Conservation (phyloP, 2,113 vertebrate genomes). For the Pelobates fuscus region DNA sequence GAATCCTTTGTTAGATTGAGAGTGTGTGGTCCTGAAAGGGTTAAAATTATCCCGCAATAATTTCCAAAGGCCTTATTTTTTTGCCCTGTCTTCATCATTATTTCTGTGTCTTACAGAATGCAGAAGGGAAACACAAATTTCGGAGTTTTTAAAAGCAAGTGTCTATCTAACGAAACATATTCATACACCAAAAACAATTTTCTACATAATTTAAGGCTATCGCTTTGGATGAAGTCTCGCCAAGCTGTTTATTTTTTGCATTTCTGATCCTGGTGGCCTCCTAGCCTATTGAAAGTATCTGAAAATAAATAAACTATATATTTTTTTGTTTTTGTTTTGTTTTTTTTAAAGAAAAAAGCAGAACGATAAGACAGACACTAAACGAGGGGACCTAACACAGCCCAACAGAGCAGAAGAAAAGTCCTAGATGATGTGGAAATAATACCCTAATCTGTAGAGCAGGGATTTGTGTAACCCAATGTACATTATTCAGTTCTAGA, state of each 20-base stretch:
- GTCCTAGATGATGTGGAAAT: slow-evolving; percentile 38
- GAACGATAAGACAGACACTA: background rate
- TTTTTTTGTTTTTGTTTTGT: no score
- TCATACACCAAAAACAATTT: slow-evolving; percentile 44
- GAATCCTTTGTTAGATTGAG: no score
- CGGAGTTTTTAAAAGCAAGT: slow-evolving; percentile 22
- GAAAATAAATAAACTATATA: slow-evolving; percentile 19
- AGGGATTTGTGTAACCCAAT: slow-evolving; percentile 14
- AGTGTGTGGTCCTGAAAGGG: no score
- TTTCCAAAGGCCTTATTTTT: background rate
- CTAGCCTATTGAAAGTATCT: background rate
- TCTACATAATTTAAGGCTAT: slow-evolving; percentile 46
- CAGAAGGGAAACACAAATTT: slow-evolving; percentile 2
- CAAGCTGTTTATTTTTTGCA: slow-evolving; percentile 35
- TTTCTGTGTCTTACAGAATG: background rate
- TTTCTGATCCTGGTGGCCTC: slow-evolving; percentile 16
- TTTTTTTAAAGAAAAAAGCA: slow-evolving; percentile 1
- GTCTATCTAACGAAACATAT: slow-evolving; percentile 33
- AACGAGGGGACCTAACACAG: slow-evolving; percentile 13
- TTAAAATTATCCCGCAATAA: slow-evolving; percentile 5
- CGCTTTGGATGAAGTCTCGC: slow-evolving; percentile 39
- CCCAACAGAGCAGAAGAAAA: slow-evolving; percentile 28
- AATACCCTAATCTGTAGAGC: slow-evolving; percentile 13
- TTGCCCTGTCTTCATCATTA: slow-evolving; percentile 6
- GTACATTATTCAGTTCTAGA: slow-evolving; percentile 16